Evolutionary conservation across 1,140 invertebrate species (phyloP).

Genomic region (Centruroides sculpturatus): DNA sequence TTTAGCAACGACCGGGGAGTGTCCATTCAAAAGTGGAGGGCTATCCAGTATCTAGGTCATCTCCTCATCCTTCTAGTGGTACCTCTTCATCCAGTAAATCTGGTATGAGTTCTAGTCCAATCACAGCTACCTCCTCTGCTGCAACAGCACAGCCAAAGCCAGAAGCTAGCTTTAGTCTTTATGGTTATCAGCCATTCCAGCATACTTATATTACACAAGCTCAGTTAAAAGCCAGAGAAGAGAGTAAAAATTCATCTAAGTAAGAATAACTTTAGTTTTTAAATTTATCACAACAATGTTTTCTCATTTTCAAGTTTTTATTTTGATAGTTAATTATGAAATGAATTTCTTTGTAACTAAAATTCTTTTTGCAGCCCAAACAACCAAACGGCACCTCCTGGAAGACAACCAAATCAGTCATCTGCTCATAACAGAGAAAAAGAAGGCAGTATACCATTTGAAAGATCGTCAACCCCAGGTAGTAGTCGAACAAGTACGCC

Average conservation of each 20-base stretch:
- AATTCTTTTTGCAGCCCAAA: neutral
- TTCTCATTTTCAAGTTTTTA: neutral
- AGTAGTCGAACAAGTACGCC: neutral
- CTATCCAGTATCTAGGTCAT: neutral
- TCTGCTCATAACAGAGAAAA: neutral
- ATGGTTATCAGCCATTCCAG: constrained; percentile 50
- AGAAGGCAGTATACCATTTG: neutral
- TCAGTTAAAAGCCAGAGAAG: constrained; percentile 24
- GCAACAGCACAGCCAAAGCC: constrained; percentile 40
- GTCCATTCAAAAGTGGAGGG: neutral
- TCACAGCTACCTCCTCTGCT: neutral
- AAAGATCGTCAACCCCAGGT: constrained; percentile 5
- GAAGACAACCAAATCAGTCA: neutral
- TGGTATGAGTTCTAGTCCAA: constrained; percentile 8
- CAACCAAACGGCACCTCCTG: neutral
- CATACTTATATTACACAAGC: constrained; percentile 36
- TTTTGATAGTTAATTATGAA: neutral
- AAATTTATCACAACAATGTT: neutral
- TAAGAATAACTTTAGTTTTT: neutral
- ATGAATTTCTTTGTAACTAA: neutral
- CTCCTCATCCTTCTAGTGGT: neutral
- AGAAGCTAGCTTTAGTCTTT: constrained; percentile 55
- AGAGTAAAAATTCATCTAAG: constrained; percentile 4
- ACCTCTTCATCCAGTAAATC: neutral
- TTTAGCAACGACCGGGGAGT: neutral